Percentiles rank a stretch among this genome's conserved stretches.
phyloP scores from a whole-genome alignment of 23 tunicate genomes.

The Phallusia fumigata region DNA sequence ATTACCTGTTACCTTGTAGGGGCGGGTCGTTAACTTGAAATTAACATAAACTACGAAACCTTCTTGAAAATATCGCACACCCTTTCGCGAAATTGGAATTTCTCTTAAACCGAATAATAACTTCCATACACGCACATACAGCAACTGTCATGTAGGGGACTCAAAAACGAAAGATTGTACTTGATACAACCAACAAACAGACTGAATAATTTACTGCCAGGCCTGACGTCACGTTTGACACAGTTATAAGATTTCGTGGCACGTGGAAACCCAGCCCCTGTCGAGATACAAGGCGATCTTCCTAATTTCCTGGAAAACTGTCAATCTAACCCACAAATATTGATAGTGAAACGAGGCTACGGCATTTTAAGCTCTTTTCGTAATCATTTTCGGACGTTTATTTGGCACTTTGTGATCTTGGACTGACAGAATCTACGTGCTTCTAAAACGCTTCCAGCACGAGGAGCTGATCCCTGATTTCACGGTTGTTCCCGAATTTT shows the following conservation, averaged over 20 bases:
- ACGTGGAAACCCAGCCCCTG: background rate
- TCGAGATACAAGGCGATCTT: constrained; percentile 10
- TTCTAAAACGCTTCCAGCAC: background rate
- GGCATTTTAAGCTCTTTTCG: background rate
- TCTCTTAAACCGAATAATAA: no score
- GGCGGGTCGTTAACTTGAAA: no score
- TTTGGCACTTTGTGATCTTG: background rate
- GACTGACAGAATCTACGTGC: background rate
- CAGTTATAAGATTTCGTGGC: background rate
- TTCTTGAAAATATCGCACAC: no score
- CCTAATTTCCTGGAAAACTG: background rate
- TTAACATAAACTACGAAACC: no score
- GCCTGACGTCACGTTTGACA: background rate
- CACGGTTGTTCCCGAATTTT: constrained; percentile 6
- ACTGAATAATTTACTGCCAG: no score
- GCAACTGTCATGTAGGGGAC: no score
- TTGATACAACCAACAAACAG: no score
- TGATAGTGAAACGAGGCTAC: background rate
- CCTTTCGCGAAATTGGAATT: no score
- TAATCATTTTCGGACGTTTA: background rate
- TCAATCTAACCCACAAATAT: background rate
- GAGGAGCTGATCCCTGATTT: background rate
- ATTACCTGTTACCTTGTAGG: no score
- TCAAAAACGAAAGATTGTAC: no score
- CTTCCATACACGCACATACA: no score